Conservation (phyloP, 2,888 invertebrate genomes). For the Lasius fuliginosus region DNA sequence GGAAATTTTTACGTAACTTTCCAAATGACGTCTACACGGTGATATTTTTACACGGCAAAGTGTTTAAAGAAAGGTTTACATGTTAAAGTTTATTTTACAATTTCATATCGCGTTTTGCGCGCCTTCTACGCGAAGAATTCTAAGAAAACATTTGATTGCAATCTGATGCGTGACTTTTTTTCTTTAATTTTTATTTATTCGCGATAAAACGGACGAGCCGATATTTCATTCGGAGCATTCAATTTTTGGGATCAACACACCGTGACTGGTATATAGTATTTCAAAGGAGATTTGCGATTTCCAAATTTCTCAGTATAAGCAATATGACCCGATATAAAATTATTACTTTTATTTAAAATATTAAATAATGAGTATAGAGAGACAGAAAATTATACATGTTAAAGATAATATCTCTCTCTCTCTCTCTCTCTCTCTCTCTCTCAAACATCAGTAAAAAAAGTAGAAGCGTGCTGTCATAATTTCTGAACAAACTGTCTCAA, state of each 20-base stretch:
- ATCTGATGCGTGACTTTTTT: conserved; percentile 54
- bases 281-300: conserved; percentile 38
- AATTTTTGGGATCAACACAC: conserved; percentile 76
- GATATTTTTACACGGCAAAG: neutral
- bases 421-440: neutral
- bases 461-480: neutral
- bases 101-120: neutral
- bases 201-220: conserved; percentile 70
- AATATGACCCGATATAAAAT: neutral
- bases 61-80: neutral
- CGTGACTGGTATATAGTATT: conserved; percentile 27
- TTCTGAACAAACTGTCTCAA: neutral
- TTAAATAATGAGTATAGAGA: neutral
- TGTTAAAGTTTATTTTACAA: neutral
- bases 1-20: neutral
- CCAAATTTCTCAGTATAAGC: conserved; percentile 19
- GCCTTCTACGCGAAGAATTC: neutral
- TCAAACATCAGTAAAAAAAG: neutral
- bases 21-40: neutral
- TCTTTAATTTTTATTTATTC: conserved; percentile 63
- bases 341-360: neutral
- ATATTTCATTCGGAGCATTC: conserved; percentile 82
- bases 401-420: neutral
- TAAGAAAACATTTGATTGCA: conserved; percentile 30
- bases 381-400: no score